A percentile compares a stretch with the other conserved stretches of the same genome.
phyloP scores from a whole-genome alignment of 1,140 invertebrate species.

The Holcopasites calliopsidis region DNA sequence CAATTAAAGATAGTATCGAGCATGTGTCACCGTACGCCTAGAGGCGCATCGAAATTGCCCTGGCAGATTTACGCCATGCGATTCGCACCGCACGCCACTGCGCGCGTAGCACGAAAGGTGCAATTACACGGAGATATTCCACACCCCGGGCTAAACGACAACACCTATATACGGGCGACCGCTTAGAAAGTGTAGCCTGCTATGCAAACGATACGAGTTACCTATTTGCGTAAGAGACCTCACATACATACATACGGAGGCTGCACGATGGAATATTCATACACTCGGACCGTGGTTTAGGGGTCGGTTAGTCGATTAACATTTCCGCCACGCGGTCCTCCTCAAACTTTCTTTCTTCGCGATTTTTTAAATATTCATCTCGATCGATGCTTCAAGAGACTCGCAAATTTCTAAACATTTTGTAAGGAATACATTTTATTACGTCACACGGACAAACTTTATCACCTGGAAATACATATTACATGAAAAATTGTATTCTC shows the following conservation, averaged over 20 bases:
- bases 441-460: too few relatives aligned
- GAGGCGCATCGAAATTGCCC: conserved; percentile 43
- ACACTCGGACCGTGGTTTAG: conserved; percentile 2
- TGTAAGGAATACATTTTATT: too few relatives aligned
- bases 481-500: too few relatives aligned
- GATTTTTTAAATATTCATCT: background rate
- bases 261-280: conserved; percentile 51
- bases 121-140: conserved; percentile 60
- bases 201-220: conserved; percentile 46
- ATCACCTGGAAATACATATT: too few relatives aligned
- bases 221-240: conserved; percentile 31
- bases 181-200: conserved; percentile 23
- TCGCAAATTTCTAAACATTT: background rate
- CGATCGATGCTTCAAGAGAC: too few relatives aligned
- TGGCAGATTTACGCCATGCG: conserved; percentile 31
- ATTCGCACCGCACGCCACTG: background rate
- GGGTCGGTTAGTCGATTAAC: conserved; percentile 31
- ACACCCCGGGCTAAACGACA: conserved; percentile 36
- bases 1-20: conserved; percentile 48
- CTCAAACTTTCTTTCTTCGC: too few relatives aligned
- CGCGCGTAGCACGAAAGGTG: conserved; percentile 50
- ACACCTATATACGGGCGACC: conserved; percentile 1
- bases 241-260: conserved; percentile 34
- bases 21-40: conserved; percentile 2
- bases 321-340: background rate